A percentile compares a stretch with the other conserved stretches of the same genome.
These are phyloP conservation scores for Apodemia duryi DNA, from an alignment of 2,888 invertebrate species.

Conservation along the genomic window DNA sequence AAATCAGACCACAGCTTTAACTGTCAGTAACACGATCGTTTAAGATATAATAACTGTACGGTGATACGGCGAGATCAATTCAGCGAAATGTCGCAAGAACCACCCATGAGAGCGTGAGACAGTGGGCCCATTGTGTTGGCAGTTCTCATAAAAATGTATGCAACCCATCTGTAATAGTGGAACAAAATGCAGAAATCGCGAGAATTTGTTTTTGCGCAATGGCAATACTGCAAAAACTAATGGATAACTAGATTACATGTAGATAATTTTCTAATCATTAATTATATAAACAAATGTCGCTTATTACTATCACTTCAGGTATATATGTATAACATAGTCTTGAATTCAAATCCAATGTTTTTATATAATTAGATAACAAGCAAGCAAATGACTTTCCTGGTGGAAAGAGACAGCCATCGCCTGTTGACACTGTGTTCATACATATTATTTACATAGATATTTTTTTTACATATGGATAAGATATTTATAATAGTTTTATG, in stretches of 20 bases:
- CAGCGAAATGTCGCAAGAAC: slow-evolving; percentile 61
- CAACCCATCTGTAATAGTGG: slow-evolving; percentile 54
- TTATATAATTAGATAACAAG: too few species aligned
- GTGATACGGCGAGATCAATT: slow-evolving; percentile 27
- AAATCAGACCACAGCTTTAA: neutral
- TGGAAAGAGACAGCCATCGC: too few species aligned
- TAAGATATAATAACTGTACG: slow-evolving; percentile 17
- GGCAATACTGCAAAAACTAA: slow-evolving; percentile 11
- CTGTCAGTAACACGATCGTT: neutral
- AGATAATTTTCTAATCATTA: neutral
- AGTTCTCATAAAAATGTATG: slow-evolving; percentile 59
- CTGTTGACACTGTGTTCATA: too few species aligned
- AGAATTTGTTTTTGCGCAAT: slow-evolving; percentile 37
- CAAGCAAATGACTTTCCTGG: too few species aligned
- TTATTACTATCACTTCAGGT: too few species aligned
- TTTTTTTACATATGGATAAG: too few species aligned
- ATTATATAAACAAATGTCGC: too few species aligned
- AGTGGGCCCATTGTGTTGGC: slow-evolving; percentile 50
- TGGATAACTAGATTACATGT: neutral
- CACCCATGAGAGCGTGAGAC: slow-evolving; percentile 67
- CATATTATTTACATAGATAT: too few species aligned
- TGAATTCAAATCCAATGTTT: too few species aligned
- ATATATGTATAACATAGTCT: too few species aligned
- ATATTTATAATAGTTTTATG: too few species aligned
- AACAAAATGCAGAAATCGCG: slow-evolving; percentile 55